Evolutionary conservation across 2,888 invertebrate genomes (phyloP).

Genomic region (Hedychridium roseum): DNA sequence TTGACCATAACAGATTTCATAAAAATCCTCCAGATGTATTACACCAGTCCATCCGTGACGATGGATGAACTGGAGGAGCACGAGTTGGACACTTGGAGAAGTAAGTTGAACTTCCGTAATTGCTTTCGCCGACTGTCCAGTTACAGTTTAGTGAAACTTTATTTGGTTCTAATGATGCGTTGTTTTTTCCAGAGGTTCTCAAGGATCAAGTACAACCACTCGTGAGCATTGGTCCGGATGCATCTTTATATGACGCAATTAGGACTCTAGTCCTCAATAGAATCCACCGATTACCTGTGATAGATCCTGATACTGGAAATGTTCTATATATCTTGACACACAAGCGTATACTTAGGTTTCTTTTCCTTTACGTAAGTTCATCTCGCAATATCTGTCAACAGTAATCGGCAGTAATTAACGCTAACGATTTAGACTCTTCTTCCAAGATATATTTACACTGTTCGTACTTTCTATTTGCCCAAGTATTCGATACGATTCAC

Average conservation of each 20-base stretch:
- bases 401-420: too few relatives aligned
- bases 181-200: constrained; percentile 76
- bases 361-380: constrained; percentile 96
- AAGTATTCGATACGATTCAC: too few relatives aligned
- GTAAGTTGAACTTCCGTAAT: constrained; percentile 64
- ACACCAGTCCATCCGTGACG: constrained; percentile 89
- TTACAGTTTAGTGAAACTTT: not conserved
- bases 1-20: constrained; percentile 99
- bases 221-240: constrained; percentile 91
- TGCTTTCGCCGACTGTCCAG: not conserved
- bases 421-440: too few relatives aligned
- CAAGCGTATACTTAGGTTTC: constrained; percentile 96
- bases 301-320: constrained; percentile 93
- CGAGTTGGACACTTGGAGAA: constrained; percentile 95
- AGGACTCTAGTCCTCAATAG: constrained; percentile 90
- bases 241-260: constrained; percentile 93
- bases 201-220: constrained; percentile 86
- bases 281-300: constrained; percentile 97
- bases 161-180: not conserved
- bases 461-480: too few relatives aligned
- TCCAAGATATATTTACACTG: too few relatives aligned
- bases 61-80: constrained; percentile 98
- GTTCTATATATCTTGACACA: constrained; percentile 98
- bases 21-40: constrained; percentile 97
- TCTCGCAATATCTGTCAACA: too few relatives aligned